Evolutionary conservation across 1,140 invertebrate genomes (phyloP).

Genomic region (Drosophila truncata): DNA sequence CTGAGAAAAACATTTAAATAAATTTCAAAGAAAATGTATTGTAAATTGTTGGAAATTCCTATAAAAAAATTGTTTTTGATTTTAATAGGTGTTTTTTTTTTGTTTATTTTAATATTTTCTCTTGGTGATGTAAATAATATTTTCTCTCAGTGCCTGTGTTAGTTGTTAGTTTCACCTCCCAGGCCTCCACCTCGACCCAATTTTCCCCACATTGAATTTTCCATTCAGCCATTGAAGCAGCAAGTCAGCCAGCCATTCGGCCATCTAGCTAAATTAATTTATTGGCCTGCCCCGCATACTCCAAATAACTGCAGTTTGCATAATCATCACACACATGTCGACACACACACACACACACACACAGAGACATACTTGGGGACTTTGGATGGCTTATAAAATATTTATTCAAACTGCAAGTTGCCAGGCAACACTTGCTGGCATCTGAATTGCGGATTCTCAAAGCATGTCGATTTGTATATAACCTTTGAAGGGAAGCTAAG

Average conservation of each 20-base stretch:
- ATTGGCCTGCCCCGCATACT: slow-evolving; percentile 74
- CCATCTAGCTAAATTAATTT: slow-evolving; percentile 79
- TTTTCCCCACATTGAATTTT: slow-evolving; percentile 31
- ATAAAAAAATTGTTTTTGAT: no score
- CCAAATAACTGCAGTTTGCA: slow-evolving; percentile 81
- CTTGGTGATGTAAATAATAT: background rate
- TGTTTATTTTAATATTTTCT: no score
- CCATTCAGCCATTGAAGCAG: slow-evolving; percentile 54
- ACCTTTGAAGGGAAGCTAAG: slow-evolving; percentile 10
- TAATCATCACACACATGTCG: slow-evolving; percentile 58
- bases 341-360: slow-evolving; percentile 18
- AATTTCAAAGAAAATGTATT: background rate
- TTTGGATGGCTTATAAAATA: slow-evolving; percentile 70
- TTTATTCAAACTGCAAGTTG: slow-evolving; percentile 77
- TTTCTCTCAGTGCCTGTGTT: slow-evolving; percentile 4
- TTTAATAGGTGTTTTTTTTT: no score
- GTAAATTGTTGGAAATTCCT: background rate
- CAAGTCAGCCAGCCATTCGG: slow-evolving; percentile 35
- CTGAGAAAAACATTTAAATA: background rate
- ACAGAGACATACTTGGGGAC: slow-evolving; percentile 3
- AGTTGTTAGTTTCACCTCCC: slow-evolving; percentile 23
- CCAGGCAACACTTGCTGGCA: slow-evolving; percentile 57
- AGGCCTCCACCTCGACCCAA: slow-evolving; percentile 20
- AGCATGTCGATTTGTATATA: slow-evolving; percentile 11
- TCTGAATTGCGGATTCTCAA: slow-evolving; percentile 18